Base-by-base conservation (phyloP, 2,113 vertebrate genomes). In the Indri indri region DNA sequence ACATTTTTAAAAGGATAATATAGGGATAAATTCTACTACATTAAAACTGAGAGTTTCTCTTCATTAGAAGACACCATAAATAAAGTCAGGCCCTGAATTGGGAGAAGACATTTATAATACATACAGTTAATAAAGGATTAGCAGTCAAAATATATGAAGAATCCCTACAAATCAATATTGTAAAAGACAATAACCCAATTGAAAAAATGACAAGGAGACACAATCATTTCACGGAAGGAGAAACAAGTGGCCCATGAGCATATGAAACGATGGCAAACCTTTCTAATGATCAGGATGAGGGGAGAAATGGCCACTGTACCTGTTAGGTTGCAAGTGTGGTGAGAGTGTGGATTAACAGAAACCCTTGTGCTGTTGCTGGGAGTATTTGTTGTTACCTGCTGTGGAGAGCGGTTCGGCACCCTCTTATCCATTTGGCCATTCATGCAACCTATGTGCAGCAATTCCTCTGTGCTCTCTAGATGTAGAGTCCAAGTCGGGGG, bases 401-500 rank as follows among this genome's bases (percentile, higher is more conserved):
- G n/a, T 40, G 25, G 54, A 59, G 42, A 34, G 54, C 16, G 20
- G 34, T 25, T 2, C 18, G 59, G 59, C 11, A 8, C 23, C 25
- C 1, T 40, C 37, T 42, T n/a, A 11, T 20, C 22, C 27, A 18
- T 1, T 22, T 57, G 79, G 52, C 17, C 18, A 1, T 7, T 18
- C 25, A 4, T 30, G 1, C n/a, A 66, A 1, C 63, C 32, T 47
- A 8, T 8, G 5, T 1, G 16, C 27, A 3, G 16, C 50, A 1
- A 0, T 27, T n/a, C 7, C 65, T 84, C 52, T 37, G 34, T 14
- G 5, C 22, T 10, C 54, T 6, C 40, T 6, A 14, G 57, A 13
- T 1, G n/a, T 11, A 6, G 30, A 12, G 66, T 30, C 27, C 23
- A 12, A 3, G 59, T 14, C 25, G 37, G 54, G 25, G 50, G 2